These are phyloP conservation scores for Philereme transversata DNA, from an alignment of 2,888 invertebrate genomes.

Conservation along the genomic window DNA sequence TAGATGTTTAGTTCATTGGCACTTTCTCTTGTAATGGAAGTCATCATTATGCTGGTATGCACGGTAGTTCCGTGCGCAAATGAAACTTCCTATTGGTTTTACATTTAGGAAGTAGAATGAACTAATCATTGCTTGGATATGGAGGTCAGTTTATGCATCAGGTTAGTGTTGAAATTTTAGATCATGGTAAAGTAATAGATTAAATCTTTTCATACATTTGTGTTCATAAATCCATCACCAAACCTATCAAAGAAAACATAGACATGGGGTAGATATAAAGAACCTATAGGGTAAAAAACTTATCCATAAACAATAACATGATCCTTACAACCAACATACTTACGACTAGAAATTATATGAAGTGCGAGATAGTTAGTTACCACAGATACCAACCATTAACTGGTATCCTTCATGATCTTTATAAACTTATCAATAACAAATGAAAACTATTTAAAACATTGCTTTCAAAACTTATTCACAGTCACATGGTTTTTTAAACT, in stretches of 20 bases:
- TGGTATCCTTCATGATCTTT: too few species aligned
- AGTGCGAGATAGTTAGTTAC: background rate
- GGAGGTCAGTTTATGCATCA: conserved; percentile 11
- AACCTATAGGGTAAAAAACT: background rate
- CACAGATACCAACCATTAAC: background rate
- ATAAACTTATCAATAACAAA: too few species aligned
- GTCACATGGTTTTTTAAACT: too few species aligned
- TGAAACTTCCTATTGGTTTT: conserved; percentile 64
- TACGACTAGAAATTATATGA: background rate
- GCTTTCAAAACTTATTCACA: too few species aligned
- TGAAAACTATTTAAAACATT: too few species aligned
- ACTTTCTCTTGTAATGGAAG: conserved; percentile 65
- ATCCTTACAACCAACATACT: background rate
- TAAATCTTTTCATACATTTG: background rate
- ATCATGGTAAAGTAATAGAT: background rate
- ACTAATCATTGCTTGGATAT: conserved; percentile 31
- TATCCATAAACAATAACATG: background rate
- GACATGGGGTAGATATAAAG: too few species aligned
- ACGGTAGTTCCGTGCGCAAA: conserved; percentile 64
- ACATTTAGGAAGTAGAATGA: conserved; percentile 50
- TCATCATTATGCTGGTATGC: conserved; percentile 71
- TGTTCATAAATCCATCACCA: too few species aligned
- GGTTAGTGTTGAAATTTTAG: conserved; percentile 1
- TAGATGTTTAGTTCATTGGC: conserved; percentile 32
- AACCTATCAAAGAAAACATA: too few species aligned